These are phyloP conservation scores for Scaptomyza montana DNA, from an alignment of 1,140 invertebrate species.

Conservation along the genomic window DNA sequence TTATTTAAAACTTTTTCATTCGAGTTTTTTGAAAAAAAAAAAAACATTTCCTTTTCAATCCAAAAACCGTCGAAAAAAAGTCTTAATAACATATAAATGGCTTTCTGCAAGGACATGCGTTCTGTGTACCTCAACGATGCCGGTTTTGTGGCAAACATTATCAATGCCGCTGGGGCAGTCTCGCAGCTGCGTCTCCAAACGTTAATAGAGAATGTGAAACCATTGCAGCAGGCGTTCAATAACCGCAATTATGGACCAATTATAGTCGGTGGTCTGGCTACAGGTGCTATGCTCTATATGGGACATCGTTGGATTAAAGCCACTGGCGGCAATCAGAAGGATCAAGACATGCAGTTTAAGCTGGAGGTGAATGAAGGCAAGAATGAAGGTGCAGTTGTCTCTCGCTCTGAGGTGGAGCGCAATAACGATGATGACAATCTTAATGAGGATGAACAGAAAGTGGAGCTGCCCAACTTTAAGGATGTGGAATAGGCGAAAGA, in stretches of 20 bases:
- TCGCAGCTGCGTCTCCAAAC: constrained; percentile 5
- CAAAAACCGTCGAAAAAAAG: not conserved
- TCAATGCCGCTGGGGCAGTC: not conserved
- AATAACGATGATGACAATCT: not conserved
- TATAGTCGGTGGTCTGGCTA: constrained; percentile 16
- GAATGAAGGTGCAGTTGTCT: not conserved
- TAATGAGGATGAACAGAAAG: no score
- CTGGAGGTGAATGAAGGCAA: not conserved
- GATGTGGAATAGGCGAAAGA: no score
- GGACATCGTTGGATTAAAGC: constrained; percentile 21
- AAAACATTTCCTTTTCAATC: not conserved
- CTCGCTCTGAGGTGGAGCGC: no score
- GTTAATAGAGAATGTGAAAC: constrained; percentile 17
- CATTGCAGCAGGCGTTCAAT: constrained; percentile 1
- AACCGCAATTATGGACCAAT: constrained; percentile 3
- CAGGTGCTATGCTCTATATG: constrained; percentile 12
- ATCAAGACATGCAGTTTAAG: not conserved
- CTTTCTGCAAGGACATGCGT: constrained; percentile 2
- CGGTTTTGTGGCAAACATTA: not conserved
- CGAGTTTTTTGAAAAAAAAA: not conserved
- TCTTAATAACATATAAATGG: not conserved
- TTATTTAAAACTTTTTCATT: not conserved
- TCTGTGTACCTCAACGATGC: not conserved
- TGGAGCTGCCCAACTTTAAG: not conserved
- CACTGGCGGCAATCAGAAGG: no score